A percentile compares a stretch with the other conserved stretches of the same genome.
These are phyloP conservation scores for Cephus cinctus DNA, from an alignment of 1,140 invertebrate species.

Conservation along the genomic window DNA sequence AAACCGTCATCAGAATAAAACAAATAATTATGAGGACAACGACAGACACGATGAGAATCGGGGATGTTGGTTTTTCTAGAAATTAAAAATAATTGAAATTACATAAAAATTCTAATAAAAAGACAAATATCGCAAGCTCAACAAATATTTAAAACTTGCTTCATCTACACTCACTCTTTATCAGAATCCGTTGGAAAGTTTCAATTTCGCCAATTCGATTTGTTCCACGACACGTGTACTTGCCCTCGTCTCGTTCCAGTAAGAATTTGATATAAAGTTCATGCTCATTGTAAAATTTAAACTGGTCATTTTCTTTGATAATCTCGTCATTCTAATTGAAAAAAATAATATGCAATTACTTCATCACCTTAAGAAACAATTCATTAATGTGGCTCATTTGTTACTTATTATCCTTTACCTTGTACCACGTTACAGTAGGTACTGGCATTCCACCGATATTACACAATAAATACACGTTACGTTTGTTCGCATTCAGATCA, in stretches of 20 bases:
- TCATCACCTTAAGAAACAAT: conserved; percentile 23
- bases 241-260: conserved; percentile 43
- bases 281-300: conserved; percentile 33
- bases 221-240: conserved; percentile 42
- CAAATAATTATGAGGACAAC: conserved; percentile 55
- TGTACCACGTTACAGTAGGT: conserved; percentile 45
- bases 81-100: conserved; percentile 21
- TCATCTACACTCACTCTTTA: conserved; percentile 48
- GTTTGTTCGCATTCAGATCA: conserved; percentile 19
- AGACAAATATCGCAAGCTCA: not conserved
- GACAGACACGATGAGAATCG: conserved; percentile 45
- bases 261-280: conserved; percentile 46
- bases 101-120: conserved; percentile 40
- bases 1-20: conserved; percentile 51
- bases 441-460: conserved; percentile 37
- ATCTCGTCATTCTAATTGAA: conserved; percentile 26
- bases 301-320: conserved; percentile 34
- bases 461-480: conserved; percentile 36
- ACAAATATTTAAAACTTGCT: conserved; percentile 21
- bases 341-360: conserved; percentile 17
- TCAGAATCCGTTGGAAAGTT: conserved; percentile 38
- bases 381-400: conserved; percentile 15
- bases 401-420: conserved; percentile 31
- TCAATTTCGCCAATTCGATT: conserved; percentile 42
- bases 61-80: conserved; percentile 31